A percentile compares a stretch with the other conserved stretches of the same genome.
Conservation (phyloP, 2,797 vertebrate genomes). For the Poeciliopsis paucimaculata region DNA sequence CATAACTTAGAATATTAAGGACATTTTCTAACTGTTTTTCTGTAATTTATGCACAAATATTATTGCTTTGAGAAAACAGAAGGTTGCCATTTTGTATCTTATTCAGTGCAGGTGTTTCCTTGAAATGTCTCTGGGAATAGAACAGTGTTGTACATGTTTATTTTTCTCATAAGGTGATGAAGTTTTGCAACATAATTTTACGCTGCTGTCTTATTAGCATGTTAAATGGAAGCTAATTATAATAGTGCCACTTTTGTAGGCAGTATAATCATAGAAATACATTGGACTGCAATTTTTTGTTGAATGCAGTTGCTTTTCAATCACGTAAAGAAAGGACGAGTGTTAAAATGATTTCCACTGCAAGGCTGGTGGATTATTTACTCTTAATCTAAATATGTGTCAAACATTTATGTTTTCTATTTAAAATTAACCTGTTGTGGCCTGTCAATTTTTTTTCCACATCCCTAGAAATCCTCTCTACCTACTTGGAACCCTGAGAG, state of each 20-base stretch:
- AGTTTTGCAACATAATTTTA: constrained; percentile 21
- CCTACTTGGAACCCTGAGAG: not conserved
- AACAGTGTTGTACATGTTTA: not conserved
- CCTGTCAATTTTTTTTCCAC: not conserved
- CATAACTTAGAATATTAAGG: not conserved
- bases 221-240: not conserved
- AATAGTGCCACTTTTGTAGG: not conserved
- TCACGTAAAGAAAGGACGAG: not conserved
- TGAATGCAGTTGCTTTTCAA: not conserved
- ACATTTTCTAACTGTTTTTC: not conserved
- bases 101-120: not conserved
- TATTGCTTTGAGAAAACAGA: not conserved
- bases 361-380: constrained; percentile 8
- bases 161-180: constrained; percentile 1
- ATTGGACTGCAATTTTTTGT: not conserved
- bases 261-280: not conserved
- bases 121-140: constrained; percentile 2
- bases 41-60: not conserved
- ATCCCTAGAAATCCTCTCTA: not conserved
- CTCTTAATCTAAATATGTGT: not conserved
- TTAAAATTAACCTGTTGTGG: not conserved
- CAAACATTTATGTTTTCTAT: not conserved
- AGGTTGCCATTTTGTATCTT: not conserved
- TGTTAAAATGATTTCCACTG: constrained; percentile 12
- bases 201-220: not conserved